Evolutionary conservation across 2,113 vertebrate species (phyloP).

Genomic region (Fregata magnificens): DNA sequence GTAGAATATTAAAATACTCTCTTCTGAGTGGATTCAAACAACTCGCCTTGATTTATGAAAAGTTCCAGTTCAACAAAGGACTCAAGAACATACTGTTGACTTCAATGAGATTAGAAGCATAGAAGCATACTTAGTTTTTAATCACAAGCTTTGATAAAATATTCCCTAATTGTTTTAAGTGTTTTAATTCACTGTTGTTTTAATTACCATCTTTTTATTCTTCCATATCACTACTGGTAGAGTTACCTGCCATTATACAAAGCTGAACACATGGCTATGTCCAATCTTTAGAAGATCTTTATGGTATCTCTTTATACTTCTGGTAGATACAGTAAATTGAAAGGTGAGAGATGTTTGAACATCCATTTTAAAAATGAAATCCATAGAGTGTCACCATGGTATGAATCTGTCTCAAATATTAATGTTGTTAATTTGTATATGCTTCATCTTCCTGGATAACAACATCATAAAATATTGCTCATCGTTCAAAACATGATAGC

Average conservation of each 20-base stretch:
- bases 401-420: background rate
- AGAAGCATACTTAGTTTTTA: background rate
- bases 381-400: background rate
- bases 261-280: background rate
- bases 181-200: background rate
- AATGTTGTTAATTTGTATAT: background rate
- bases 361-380: background rate
- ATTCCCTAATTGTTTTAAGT: background rate
- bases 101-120: background rate
- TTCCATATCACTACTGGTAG: background rate
- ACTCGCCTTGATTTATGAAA: background rate
- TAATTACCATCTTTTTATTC: background rate
- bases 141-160: background rate
- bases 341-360: background rate
- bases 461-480: background rate
- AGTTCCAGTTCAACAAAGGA: background rate
- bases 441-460: background rate
- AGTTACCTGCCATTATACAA: background rate
- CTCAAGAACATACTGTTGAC: background rate
- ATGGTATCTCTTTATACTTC: background rate
- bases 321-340: background rate
- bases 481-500: background rate
- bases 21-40: background rate
- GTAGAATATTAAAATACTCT: background rate
- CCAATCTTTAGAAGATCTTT: background rate